Evolutionary conservation across 1,140 invertebrate species (phyloP).

Genomic region (Littorina saxatilis): DNA sequence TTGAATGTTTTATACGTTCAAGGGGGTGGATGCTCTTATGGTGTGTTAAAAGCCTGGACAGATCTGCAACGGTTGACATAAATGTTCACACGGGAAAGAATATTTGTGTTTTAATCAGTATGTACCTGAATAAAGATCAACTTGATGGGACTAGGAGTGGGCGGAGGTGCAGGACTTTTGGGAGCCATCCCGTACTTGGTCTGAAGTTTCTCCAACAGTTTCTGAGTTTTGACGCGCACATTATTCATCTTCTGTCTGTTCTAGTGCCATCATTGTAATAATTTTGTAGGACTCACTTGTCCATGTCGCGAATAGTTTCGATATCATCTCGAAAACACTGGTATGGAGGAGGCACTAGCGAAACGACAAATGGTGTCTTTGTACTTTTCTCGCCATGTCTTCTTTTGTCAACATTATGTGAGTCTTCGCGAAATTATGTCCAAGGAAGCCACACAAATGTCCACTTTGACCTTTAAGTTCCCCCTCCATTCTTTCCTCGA

Average conservation of each 20-base stretch:
- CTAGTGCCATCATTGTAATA: neutral
- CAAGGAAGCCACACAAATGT: too few relatives aligned
- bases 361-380: neutral
- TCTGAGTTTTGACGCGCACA: conserved; percentile 40
- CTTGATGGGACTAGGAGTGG: neutral
- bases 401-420: too few relatives aligned
- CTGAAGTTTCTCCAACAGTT: conserved; percentile 45
- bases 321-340: neutral
- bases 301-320: neutral
- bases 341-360: neutral
- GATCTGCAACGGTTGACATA: too few relatives aligned
- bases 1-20: too few relatives aligned
- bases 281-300: neutral
- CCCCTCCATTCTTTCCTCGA: too few relatives aligned
- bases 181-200: conserved; percentile 42
- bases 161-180: conserved; percentile 4
- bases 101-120: too few relatives aligned
- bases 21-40: too few relatives aligned
- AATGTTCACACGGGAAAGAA: too few relatives aligned
- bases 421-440: too few relatives aligned
- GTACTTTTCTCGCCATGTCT: neutral
- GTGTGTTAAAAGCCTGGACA: too few relatives aligned
- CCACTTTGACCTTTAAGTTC: too few relatives aligned
- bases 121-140: too few relatives aligned
- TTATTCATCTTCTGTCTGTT: conserved; percentile 24